phyloP scores from a whole-genome alignment of 1,140 invertebrate species.

The Ganaspis sp. region DNA sequence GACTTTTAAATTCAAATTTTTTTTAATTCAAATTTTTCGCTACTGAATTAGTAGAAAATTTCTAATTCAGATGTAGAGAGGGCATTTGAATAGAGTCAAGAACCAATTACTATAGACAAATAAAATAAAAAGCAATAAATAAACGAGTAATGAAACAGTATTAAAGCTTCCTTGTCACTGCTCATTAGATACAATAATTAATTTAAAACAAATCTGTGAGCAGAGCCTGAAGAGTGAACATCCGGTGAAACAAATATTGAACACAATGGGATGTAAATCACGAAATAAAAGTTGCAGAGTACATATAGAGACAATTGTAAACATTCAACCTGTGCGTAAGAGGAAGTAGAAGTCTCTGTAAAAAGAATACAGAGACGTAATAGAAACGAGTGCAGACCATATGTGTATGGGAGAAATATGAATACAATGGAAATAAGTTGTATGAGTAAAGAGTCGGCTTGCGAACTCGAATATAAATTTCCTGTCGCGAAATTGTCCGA shows the following conservation, averaged over 20 bases:
- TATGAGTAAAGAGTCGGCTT: conserved; percentile 7
- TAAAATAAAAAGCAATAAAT: background rate
- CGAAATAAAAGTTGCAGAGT: conserved; percentile 9
- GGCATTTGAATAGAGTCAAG: no score
- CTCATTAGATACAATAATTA: conserved; percentile 7
- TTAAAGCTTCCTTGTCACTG: background rate
- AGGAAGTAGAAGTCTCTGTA: conserved; percentile 12
- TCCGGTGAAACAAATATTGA: background rate
- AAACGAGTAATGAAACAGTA: background rate
- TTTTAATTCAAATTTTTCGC: background rate
- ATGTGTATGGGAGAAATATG: conserved; percentile 11
- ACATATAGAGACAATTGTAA: conserved; percentile 28
- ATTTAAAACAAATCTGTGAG: background rate
- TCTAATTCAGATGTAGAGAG: no score
- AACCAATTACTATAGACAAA: background rate
- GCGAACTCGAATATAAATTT: conserved; percentile 29
- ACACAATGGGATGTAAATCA: conserved; percentile 26
- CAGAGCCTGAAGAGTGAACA: background rate
- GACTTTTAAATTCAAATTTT: no score
- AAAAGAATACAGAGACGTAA: conserved; percentile 21
- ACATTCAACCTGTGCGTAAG: conserved; percentile 28
- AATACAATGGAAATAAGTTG: conserved; percentile 23
- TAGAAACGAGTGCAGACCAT: conserved; percentile 2
- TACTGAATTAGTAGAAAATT: no score
- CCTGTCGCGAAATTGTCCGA: background rate